A percentile compares a stretch with the other conserved stretches of the same genome.
phyloP scores from a whole-genome alignment of 2,113 vertebrate species.

The Xenopus laevis region DNA sequence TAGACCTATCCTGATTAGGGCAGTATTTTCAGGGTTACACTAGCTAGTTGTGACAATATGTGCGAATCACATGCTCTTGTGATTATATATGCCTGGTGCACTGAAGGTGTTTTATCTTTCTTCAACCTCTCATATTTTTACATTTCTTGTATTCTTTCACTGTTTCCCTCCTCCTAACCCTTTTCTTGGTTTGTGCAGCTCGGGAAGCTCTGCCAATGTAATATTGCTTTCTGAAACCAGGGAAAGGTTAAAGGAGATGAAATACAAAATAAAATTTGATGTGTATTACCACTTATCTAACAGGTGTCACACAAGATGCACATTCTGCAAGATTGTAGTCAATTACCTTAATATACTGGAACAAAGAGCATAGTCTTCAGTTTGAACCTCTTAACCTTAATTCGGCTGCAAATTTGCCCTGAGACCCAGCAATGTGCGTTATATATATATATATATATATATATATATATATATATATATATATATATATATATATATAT shows the following conservation, averaged over 20 bases:
- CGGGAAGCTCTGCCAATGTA: neutral
- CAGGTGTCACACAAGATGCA: conserved; percentile 18
- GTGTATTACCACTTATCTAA: neutral
- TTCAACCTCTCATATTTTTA: no score
- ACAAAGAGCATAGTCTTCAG: conserved; percentile 17
- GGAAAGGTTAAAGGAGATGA: neutral
- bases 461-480: neutral
- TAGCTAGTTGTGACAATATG: no score
- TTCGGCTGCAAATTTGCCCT: neutral
- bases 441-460: neutral
- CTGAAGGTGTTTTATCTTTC: no score
- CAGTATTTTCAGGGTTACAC: no score
- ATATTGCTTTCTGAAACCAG: neutral
- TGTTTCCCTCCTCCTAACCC: neutral
- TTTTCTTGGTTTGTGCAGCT: neutral
- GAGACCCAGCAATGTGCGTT: no score
- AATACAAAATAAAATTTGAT: neutral
- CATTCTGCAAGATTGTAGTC: neutral
- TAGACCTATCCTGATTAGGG: no score
- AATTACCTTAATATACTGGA: conserved; percentile 7
- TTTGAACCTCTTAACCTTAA: neutral
- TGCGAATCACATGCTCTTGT: no score
- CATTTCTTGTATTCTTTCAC: no score
- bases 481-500: neutral
- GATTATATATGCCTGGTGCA: no score